Conservation (phyloP, 2,797 vertebrate species). For the Pipistrellus pipistrellus region DNA sequence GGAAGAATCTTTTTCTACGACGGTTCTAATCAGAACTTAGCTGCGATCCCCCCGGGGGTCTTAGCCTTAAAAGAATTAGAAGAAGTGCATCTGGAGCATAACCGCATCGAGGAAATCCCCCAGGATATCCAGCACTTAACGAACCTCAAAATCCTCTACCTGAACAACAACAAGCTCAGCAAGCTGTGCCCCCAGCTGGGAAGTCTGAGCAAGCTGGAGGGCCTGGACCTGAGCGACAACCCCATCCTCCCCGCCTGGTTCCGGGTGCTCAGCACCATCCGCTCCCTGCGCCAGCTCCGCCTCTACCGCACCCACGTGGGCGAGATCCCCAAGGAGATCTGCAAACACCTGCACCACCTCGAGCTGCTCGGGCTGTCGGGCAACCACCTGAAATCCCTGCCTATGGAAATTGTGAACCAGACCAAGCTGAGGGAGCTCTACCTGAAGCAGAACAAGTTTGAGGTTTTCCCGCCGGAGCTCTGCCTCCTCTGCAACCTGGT, state of each 20-base stretch:
- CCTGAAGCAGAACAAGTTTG: conserved; percentile 84
- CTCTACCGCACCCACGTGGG: conserved; percentile 79
- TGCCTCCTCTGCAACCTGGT: conserved; percentile 82
- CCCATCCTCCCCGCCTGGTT: conserved; percentile 64
- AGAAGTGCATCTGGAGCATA: conserved; percentile 87
- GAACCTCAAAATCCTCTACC: conserved; percentile 83
- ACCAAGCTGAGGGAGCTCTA: conserved; percentile 87
- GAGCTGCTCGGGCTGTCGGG: conserved; percentile 85
- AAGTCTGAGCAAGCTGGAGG: conserved; percentile 79
- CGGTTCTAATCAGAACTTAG: conserved; percentile 75
- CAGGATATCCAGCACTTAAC: conserved; percentile 75
- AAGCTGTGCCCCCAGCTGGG: conserved; percentile 78
- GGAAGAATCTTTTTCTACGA: conserved; percentile 84
- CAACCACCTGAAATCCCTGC: conserved; percentile 82
- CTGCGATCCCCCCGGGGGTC: conserved; percentile 74
- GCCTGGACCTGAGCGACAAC: conserved; percentile 87
- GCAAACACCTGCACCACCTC: conserved; percentile 82
- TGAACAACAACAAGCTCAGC: conserved; percentile 85
- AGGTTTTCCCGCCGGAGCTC: conserved; percentile 83
- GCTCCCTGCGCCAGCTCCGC: conserved; percentile 81
- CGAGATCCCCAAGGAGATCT: conserved; percentile 81
- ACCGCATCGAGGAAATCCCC: conserved; percentile 82
- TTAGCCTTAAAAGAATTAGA: conserved; percentile 85
- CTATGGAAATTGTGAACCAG: conserved; percentile 85
- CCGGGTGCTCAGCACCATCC: conserved; percentile 72